A percentile compares a stretch with the other conserved stretches of the same genome.
These are phyloP conservation scores for Epinotia demarniana DNA, from an alignment of 2,888 invertebrate genomes.

Conservation along the genomic window DNA sequence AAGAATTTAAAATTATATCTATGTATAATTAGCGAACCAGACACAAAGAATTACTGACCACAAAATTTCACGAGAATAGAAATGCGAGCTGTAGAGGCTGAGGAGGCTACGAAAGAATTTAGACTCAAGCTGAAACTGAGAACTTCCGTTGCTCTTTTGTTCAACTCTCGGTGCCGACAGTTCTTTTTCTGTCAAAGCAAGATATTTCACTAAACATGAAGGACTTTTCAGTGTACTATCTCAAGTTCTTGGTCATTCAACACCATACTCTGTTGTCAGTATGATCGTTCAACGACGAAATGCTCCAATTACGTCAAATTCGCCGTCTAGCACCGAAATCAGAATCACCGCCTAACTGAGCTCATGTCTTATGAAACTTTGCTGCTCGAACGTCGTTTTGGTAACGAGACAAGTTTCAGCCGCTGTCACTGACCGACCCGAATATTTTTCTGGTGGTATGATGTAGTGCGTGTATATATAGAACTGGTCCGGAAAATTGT, in stretches of 20 bases:
- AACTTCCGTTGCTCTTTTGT: too few relatives aligned
- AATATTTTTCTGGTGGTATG: slow-evolving; percentile 68
- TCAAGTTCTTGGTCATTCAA: not conserved
- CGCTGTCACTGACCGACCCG: slow-evolving; percentile 78
- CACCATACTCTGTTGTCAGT: not conserved
- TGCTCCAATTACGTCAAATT: slow-evolving; percentile 27
- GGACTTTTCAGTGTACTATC: not conserved
- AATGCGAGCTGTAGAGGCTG: too few relatives aligned
- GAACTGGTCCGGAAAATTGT: slow-evolving; percentile 65
- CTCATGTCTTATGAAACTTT: not conserved
- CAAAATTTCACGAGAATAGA: too few relatives aligned
- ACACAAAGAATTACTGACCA: too few relatives aligned
- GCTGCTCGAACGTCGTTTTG: not conserved
- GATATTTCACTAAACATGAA: too few relatives aligned
- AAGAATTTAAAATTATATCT: too few relatives aligned
- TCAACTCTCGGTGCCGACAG: too few relatives aligned
- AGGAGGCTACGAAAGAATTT: too few relatives aligned
- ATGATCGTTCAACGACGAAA: slow-evolving; percentile 6
- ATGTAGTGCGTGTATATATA: slow-evolving; percentile 73
- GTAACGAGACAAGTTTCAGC: slow-evolving; percentile 50
- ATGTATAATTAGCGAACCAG: too few relatives aligned
- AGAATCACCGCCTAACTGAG: not conserved
- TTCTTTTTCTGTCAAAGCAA: too few relatives aligned
- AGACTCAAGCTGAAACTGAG: too few relatives aligned
- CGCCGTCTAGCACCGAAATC: slow-evolving; percentile 2